Evolutionary conservation across 1,140 invertebrate genomes (phyloP), one percentile per base, ranked within the genome.

Genomic region (Orius laevigatus): DNA sequence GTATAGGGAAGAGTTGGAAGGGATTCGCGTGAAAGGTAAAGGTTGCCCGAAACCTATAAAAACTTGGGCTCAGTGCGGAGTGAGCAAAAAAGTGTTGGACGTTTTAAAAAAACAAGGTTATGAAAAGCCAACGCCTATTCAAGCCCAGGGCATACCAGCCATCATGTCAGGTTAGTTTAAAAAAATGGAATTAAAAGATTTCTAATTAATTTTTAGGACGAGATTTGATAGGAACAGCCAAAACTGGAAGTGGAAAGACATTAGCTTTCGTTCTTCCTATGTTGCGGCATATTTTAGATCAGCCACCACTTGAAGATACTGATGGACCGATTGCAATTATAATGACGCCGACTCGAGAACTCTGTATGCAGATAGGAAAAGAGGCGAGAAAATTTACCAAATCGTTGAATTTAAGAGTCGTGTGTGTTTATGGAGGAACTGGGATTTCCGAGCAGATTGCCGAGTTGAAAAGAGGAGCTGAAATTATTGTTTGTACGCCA

Each of bases 171-270:
- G 83, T 57, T 49, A 10, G n/a, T 10, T 36, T 34, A 9, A n/a
- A 34, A 34, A 8, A 8, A 9, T 9, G n/a, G n/a, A 8, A 34
- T 34, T 34, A 34, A 8, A 34, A 8, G 8, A n/a, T 42, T 46
- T 9, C 32, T 50, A 43, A 14, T 2, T 19, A 3, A 16, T 45
- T 47, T 15, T 53, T 72, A 56, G 81, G 81, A 15, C 63, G 93
- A 47, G 94, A 99, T 71, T 70, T 99, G 31, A 98, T 99, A 61
- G 95, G 95, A 48, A 98, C 98, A 62, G 96, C 96, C 5, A 98
- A 98, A 71, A 98, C 96, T 16, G 94, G 93, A 55, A 96, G 90
- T 63, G 96, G 96, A 10, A 99, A 99, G 70, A 99, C 96, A 1
- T 64, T 99, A 15, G 95, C 95, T 0, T 99, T 99, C 65, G 74